phyloP scores from a whole-genome alignment of 2,797 vertebrate species.

The Ctenosaura bakeri region DNA sequence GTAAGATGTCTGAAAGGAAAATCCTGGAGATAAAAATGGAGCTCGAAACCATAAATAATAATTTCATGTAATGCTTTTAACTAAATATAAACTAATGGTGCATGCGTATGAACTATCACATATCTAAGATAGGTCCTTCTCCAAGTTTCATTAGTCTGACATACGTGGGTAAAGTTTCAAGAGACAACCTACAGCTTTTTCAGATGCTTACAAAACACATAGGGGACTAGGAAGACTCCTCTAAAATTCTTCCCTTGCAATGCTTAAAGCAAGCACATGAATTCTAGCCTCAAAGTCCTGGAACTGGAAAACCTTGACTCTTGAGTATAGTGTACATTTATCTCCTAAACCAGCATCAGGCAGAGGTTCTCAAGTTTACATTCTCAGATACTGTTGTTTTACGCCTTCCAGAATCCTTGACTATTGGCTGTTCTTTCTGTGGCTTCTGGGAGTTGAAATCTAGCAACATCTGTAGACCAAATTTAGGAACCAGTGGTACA shows the following conservation, averaged over 20 bases:
- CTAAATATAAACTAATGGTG: slow-evolving; percentile 1
- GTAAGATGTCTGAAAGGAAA: slow-evolving; percentile 33
- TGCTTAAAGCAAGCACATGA: not conserved
- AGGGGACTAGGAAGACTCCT: not conserved
- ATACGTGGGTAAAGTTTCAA: not conserved
- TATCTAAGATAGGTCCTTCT: not conserved
- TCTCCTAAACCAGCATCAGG: not conserved
- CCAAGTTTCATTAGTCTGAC: not conserved
- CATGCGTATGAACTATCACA: slow-evolving; percentile 32
- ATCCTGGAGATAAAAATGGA: slow-evolving; percentile 53
- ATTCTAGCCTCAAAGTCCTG: not conserved
- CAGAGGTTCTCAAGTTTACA: not conserved
- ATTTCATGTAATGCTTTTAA: slow-evolving; percentile 44
- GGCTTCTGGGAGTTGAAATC: not conserved
- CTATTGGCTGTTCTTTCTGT: not conserved
- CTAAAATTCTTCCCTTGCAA: not conserved
- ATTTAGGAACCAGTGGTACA: not conserved
- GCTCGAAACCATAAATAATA: slow-evolving; percentile 45
- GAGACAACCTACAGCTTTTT: not conserved
- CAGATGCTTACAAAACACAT: not conserved
- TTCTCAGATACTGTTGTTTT: not conserved
- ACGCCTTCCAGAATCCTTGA: not conserved
- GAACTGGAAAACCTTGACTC: not conserved
- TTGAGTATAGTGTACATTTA: not conserved
- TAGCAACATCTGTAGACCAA: not conserved